Conservation (phyloP, 2,888 invertebrate genomes). For the Epinotia bilunana region DNA sequence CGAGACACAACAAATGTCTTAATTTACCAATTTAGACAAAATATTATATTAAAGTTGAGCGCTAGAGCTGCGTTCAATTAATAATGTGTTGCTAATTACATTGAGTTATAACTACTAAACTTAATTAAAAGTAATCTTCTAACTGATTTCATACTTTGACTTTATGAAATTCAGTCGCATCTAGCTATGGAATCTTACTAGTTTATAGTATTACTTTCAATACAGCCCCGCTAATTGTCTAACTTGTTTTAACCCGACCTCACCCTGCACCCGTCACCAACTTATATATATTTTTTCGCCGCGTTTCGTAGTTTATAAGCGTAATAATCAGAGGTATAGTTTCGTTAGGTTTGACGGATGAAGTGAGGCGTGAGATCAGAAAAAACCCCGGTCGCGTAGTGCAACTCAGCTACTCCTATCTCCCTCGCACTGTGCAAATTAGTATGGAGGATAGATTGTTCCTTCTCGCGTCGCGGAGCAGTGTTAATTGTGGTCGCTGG, state of each 20-base stretch:
- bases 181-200: background rate
- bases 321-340: too few species aligned
- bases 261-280: too few species aligned
- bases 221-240: too few species aligned
- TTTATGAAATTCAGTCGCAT: background rate
- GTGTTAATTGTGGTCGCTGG: background rate
- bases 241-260: too few species aligned
- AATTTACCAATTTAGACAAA: conserved; percentile 38
- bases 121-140: background rate
- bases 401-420: too few species aligned
- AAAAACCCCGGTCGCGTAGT: too few species aligned
- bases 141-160: background rate
- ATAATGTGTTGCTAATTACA: conserved; percentile 19
- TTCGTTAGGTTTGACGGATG: too few species aligned
- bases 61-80: conserved; percentile 16
- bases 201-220: too few species aligned
- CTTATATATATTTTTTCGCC: too few species aligned
- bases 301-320: too few species aligned
- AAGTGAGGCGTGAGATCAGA: too few species aligned
- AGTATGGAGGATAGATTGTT: background rate
- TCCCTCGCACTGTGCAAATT: too few species aligned
- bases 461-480: background rate
- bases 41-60: conserved; percentile 37
- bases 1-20: conserved; percentile 44
- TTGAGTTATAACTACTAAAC: background rate